A percentile compares a stretch with the other conserved stretches of the same genome.
phyloP scores from a whole-genome alignment of 2,797 vertebrate species.

The Sebastes wilsoni region DNA sequence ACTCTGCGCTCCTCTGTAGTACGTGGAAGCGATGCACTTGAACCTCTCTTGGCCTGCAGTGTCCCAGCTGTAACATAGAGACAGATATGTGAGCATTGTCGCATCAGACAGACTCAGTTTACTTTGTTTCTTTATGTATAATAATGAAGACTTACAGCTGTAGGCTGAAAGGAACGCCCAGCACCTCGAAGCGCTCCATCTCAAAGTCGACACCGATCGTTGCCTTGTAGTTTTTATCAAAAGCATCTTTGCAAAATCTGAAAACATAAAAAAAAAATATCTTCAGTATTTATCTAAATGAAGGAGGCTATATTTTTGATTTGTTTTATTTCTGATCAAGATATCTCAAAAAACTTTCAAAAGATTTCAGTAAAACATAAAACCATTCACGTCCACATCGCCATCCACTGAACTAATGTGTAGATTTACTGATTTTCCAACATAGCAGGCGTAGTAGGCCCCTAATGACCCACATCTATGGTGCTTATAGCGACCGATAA shows the following conservation, averaged over 20 bases:
- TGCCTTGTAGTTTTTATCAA: slow-evolving; percentile 98
- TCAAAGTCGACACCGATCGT: slow-evolving; percentile 98
- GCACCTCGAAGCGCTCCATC: slow-evolving; percentile 96
- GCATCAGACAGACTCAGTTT: background rate
- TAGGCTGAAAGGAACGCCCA: slow-evolving; percentile 93
- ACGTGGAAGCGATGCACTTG: slow-evolving; percentile 97
- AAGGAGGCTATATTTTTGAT: background rate
- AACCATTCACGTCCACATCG: background rate
- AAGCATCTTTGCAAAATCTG: slow-evolving; percentile 95
- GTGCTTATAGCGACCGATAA: no score
- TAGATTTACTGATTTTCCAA: background rate
- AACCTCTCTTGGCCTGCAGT: slow-evolving; percentile 96
- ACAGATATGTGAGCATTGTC: background rate
- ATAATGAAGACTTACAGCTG: slow-evolving; percentile 89
- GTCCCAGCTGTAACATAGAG: slow-evolving; percentile 86
- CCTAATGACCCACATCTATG: no score
- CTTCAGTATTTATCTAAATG: background rate
- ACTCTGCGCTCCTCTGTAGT: slow-evolving; percentile 96
- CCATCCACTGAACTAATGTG: background rate
- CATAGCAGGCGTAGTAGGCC: accelerated
- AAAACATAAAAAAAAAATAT: background rate
- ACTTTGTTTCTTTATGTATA: background rate
- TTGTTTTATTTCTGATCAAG: background rate
- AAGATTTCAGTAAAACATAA: background rate
- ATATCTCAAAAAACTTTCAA: background rate